Evolutionary conservation across 2,888 invertebrate species (phyloP).

Genomic region (Isoperla grammatica): DNA sequence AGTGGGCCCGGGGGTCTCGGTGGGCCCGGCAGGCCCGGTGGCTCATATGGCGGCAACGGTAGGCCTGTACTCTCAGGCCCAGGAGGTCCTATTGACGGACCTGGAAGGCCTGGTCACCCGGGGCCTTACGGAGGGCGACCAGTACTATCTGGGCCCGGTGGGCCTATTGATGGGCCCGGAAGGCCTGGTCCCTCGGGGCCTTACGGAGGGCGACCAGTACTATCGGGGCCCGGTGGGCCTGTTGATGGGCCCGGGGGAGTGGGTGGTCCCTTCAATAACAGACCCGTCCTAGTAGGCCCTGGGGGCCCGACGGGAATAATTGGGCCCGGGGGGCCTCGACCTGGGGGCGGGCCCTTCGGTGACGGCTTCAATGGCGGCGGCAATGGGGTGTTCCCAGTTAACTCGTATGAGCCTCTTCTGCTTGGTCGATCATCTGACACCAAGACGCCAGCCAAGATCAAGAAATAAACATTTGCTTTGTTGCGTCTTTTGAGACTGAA

Average conservation of each 20-base stretch:
- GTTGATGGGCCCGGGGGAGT: not conserved
- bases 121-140: constrained; percentile 4
- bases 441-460: too few relatives aligned
- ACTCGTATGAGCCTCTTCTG: not conserved
- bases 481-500: too few relatives aligned
- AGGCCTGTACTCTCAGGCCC: constrained; percentile 17
- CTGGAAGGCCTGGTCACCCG: not conserved
- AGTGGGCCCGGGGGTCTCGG: not conserved
- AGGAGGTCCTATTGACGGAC: not conserved
- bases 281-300: not conserved
- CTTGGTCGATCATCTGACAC: too few relatives aligned
- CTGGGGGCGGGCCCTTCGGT: not conserved
- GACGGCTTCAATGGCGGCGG: not conserved
- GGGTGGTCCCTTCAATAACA: not conserved
- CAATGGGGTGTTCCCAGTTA: not conserved
- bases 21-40: not conserved
- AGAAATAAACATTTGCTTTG: too few relatives aligned
- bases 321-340: not conserved
- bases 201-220: constrained; percentile 38
- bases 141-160: constrained; percentile 11
- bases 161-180: constrained; percentile 21
- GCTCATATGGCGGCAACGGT: not conserved
- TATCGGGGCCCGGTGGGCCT: not conserved
- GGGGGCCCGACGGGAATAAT: not conserved
- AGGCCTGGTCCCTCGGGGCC: constrained; percentile 49